phyloP scores from a whole-genome alignment of 2,888 invertebrate species.

The Lithophane leautieri region DNA sequence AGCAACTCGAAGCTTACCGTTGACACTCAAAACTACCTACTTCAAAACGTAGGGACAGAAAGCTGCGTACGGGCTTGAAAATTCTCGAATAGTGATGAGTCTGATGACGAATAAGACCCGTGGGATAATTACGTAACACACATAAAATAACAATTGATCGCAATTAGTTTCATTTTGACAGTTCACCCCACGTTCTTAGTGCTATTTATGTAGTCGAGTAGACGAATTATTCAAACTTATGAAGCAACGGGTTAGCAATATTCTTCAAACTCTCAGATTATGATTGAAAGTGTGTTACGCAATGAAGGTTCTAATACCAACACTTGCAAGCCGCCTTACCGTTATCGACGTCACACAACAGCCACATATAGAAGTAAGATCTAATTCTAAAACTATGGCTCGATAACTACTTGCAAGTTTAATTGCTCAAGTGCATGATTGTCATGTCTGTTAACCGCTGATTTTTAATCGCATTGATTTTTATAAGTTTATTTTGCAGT shows the following conservation, averaged over 20 bases:
- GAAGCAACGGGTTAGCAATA: too few species aligned
- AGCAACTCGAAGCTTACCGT: not conserved
- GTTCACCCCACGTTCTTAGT: too few species aligned
- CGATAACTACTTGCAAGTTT: not conserved
- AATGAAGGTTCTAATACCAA: not conserved
- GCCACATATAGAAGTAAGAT: not conserved
- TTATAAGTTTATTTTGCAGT: not conserved
- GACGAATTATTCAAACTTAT: too few species aligned
- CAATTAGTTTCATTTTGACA: too few species aligned
- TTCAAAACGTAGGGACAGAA: not conserved
- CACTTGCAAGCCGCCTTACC: conserved; percentile 16
- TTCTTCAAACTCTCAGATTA: too few species aligned
- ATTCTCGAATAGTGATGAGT: not conserved
- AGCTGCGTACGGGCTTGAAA: not conserved
- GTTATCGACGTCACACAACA: conserved; percentile 18
- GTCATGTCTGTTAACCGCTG: too few species aligned
- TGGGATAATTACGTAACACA: too few species aligned
- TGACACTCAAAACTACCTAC: not conserved
- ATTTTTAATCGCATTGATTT: too few species aligned
- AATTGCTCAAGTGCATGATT: not conserved
- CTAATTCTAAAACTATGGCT: not conserved
- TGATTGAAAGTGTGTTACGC: not conserved
- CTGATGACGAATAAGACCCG: not conserved
- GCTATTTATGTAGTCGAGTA: too few species aligned
- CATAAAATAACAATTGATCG: too few species aligned